These are phyloP conservation scores for Toxonevra muliebris DNA, from an alignment of 2,888 invertebrate genomes.

Conservation along the genomic window DNA sequence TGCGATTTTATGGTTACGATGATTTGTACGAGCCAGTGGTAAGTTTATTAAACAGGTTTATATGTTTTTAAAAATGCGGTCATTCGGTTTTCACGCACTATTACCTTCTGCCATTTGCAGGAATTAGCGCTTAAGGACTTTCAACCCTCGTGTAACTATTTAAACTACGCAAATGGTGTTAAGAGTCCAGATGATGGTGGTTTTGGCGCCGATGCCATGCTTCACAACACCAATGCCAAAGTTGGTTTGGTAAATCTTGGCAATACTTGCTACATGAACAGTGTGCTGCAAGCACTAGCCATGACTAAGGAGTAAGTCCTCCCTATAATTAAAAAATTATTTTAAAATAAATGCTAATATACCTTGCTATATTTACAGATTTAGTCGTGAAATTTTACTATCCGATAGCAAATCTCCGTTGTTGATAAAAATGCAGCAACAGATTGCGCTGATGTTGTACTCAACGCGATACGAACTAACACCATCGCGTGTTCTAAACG, in stretches of 20 bases:
- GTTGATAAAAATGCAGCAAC: conserved; percentile 74
- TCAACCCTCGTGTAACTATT: conserved; percentile 65
- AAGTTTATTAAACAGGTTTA: conserved; percentile 49
- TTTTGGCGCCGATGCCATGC: conserved; percentile 45
- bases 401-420: conserved; percentile 68
- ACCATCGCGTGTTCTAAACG: conserved; percentile 76
- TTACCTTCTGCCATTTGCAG: conserved; percentile 32
- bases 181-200: conserved; percentile 13
- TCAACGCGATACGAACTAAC: conserved; percentile 74
- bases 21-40: conserved; percentile 67
- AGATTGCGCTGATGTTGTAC: conserved; percentile 78
- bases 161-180: conserved; percentile 49
- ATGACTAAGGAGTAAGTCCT: conserved; percentile 77
- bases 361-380: conserved; percentile 64
- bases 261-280: conserved; percentile 91
- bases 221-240: conserved; percentile 53
- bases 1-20: conserved; percentile 67
- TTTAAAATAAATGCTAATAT: neutral
- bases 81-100: neutral
- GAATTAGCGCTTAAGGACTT: conserved; percentile 65
- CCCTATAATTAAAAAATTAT: neutral
- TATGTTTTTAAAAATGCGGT: no score
- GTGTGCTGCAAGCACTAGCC: conserved; percentile 82
- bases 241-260: conserved; percentile 85
- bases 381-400: conserved; percentile 74